Conservation (phyloP, 37 sponge, comb jelly and placozoan genomes). For the Theonella swinhoei region DNA sequence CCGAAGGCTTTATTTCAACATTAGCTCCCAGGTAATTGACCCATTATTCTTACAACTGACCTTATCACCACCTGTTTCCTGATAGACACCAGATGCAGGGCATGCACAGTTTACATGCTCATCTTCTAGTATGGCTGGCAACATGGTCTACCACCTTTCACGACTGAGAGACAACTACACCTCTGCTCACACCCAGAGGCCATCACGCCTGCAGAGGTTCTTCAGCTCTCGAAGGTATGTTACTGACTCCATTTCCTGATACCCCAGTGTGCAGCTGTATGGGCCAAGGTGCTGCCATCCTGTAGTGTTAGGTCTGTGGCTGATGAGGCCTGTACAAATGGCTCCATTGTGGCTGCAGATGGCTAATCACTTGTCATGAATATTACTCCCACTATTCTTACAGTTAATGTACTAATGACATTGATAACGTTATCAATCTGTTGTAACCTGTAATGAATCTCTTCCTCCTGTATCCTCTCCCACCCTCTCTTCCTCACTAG, state of each 20-base stretch:
- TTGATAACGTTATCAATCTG: no score
- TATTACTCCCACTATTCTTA: background rate
- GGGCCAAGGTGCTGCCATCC: no score
- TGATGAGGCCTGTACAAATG: no score
- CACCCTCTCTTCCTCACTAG: background rate
- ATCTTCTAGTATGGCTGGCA: conserved; percentile 10
- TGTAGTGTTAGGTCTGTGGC: no score
- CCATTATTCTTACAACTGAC: background rate
- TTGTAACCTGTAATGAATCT: no score
- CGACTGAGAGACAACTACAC: conserved; percentile 22
- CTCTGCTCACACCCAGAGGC: conserved; percentile 19
- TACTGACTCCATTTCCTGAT: no score
- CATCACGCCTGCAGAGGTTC: conserved; percentile 14
- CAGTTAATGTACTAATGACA: background rate
- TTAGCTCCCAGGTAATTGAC: conserved; percentile 23
- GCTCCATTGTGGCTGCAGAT: background rate
- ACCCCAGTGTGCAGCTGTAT: no score
- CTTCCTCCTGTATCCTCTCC: no score
- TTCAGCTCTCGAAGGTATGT: conserved; percentile 28
- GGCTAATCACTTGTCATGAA: no score
- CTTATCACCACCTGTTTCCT: background rate
- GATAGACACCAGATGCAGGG: background rate
- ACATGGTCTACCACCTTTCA: conserved; percentile 3
- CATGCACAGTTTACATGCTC: conserved; percentile 34
- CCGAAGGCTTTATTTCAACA: conserved; percentile 1